Conservation (phyloP, 2,888 invertebrate species). For the Isotomurus palustris region DNA sequence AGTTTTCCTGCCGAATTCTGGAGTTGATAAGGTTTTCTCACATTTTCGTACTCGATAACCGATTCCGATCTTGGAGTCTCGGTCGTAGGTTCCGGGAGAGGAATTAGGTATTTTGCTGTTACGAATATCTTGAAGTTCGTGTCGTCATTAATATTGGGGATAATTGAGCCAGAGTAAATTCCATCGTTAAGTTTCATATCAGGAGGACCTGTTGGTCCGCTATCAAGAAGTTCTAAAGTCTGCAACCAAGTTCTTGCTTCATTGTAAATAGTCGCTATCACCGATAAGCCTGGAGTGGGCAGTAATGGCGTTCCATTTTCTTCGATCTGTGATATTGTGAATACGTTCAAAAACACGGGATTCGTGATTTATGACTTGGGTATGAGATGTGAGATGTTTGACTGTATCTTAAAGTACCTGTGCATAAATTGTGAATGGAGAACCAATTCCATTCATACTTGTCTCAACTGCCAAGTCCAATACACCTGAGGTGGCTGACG, state of each 20-base stretch:
- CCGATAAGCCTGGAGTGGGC: not conserved
- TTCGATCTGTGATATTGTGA: conserved; percentile 2
- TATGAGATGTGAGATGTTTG: not conserved
- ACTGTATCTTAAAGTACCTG: conserved; percentile 1
- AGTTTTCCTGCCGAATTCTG: no score
- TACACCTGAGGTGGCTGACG: conserved; percentile 2
- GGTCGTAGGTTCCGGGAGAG: no score
- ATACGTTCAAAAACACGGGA: no score
- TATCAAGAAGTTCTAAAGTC: conserved; percentile 24
- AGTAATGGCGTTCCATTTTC: conserved; percentile 9
- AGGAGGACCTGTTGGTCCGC: conserved; percentile 32
- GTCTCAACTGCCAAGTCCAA: not conserved
- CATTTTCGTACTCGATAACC: no score
- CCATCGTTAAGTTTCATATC: conserved; percentile 31
- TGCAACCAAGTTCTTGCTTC: conserved; percentile 8
- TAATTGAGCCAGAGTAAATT: conserved; percentile 33
- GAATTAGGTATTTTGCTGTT: not conserved
- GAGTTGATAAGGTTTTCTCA: no score
- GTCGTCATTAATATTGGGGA: no score
- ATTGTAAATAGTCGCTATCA: not conserved
- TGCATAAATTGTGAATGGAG: conserved; percentile 18
- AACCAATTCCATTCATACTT: not conserved
- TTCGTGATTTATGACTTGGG: not conserved
- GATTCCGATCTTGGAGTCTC: no score
- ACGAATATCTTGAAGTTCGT: conserved; percentile 21